A percentile compares a stretch with the other conserved stretches of the same genome.
Conservation (phyloP, 2,113 vertebrate genomes). For the Lagopus muta region DNA sequence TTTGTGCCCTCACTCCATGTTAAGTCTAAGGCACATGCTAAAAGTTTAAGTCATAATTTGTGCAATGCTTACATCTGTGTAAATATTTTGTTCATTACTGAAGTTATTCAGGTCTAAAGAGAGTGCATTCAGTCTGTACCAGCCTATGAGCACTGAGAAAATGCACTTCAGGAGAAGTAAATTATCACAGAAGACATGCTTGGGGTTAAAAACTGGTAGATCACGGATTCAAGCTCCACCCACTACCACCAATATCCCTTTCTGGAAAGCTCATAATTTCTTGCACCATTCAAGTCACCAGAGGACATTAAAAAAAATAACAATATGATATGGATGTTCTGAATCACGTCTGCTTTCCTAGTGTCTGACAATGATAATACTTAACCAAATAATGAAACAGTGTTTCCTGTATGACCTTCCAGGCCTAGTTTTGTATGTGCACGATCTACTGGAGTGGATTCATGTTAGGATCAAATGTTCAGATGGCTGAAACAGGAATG, state of each 20-base stretch:
- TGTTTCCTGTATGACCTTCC: not conserved
- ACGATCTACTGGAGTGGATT: not conserved
- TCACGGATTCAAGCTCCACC: not conserved
- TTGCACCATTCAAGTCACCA: not conserved
- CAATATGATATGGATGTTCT: not conserved
- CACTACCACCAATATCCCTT: not conserved
- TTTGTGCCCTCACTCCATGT: not conserved
- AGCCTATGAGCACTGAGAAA: not conserved
- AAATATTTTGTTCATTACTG: not conserved
- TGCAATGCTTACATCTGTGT: not conserved
- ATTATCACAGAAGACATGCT: not conserved
- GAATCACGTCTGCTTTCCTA: not conserved
- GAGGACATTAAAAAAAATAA: not conserved
- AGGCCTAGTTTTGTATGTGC: not conserved
- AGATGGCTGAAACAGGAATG: not conserved
- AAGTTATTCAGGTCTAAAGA: not conserved
- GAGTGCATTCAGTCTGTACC: not conserved
- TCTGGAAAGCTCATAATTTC: not conserved
- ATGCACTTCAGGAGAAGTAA: not conserved
- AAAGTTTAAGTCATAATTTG: not conserved
- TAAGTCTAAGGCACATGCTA: not conserved
- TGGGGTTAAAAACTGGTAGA: not conserved
- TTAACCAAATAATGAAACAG: not conserved
- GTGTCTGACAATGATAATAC: not conserved
- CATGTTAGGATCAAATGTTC: not conserved